Conservation (phyloP, 2,797 vertebrate genomes). For the Oreochromis mossambicus region DNA sequence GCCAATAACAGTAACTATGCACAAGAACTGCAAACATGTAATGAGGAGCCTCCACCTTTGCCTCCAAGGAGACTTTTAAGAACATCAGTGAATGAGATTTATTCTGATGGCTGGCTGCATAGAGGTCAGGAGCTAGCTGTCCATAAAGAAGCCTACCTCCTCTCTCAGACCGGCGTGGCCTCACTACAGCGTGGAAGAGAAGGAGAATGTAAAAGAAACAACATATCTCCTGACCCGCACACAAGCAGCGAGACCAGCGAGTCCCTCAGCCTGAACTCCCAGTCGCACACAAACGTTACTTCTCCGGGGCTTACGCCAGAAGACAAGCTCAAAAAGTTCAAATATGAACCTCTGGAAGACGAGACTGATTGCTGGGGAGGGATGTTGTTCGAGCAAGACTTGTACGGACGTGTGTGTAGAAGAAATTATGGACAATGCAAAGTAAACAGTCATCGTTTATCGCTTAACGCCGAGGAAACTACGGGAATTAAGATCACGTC, state of each 20-base stretch:
- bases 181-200: conserved; percentile 67
- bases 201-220: conserved; percentile 50
- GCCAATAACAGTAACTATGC: not conserved
- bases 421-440: conserved; percentile 43
- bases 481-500: not conserved
- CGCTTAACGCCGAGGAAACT: conserved; percentile 9
- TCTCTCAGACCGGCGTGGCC: conserved; percentile 76
- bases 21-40: conserved; percentile 30
- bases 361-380: conserved; percentile 52
- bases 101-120: conserved; percentile 75
- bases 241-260: conserved; percentile 37
- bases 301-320: conserved; percentile 21
- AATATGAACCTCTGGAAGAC: conserved; percentile 65
- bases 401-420: conserved; percentile 53
- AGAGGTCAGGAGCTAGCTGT: conserved; percentile 77
- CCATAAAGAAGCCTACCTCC: conserved; percentile 77
- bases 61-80: conserved; percentile 66
- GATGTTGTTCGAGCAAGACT: conserved; percentile 65
- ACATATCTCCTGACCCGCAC: conserved; percentile 47
- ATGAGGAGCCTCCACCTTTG: conserved; percentile 66
- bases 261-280: conserved; percentile 18
- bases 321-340: conserved; percentile 61
- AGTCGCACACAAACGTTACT: not conserved
- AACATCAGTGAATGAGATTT: conserved; percentile 61
- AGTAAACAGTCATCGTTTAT: conserved; percentile 30